Percentiles rank a stretch among this genome's conserved stretches.
phyloP scores from a whole-genome alignment of 2,797 vertebrate genomes.

The Emydoidea blandingii region DNA sequence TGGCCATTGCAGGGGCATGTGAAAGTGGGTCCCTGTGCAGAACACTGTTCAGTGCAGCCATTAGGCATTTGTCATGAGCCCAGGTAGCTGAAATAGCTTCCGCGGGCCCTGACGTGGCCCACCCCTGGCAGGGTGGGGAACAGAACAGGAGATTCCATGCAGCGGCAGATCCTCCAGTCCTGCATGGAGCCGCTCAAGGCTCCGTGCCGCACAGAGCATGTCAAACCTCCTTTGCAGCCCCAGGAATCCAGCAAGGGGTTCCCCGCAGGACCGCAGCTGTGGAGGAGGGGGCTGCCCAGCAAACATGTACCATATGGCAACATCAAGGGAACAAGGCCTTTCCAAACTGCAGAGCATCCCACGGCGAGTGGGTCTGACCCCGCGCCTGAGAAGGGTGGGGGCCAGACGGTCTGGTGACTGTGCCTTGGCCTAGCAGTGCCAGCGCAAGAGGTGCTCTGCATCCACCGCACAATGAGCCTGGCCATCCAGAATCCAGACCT shows the following conservation, averaged over 20 bases:
- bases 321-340: background rate
- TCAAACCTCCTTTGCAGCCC: background rate
- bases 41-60: no score
- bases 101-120: background rate
- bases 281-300: background rate
- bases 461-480: background rate
- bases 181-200: background rate
- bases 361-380: background rate
- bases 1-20: no score
- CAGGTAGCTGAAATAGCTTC: background rate
- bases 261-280: background rate
- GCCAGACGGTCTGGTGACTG: background rate
- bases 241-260: background rate
- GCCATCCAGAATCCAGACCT: background rate
- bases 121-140: background rate
- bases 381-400: background rate
- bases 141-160: background rate
- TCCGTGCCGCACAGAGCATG: background rate
- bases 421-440: background rate
- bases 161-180: background rate
- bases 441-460: background rate
- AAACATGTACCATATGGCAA: background rate
- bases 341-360: background rate
- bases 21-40: no score
- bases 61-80: background rate